Evolutionary conservation across 92 coral and sea anemone species (phyloP), one percentile per base, ranked within the genome.

Genomic region (Bergia sp.): DNA sequence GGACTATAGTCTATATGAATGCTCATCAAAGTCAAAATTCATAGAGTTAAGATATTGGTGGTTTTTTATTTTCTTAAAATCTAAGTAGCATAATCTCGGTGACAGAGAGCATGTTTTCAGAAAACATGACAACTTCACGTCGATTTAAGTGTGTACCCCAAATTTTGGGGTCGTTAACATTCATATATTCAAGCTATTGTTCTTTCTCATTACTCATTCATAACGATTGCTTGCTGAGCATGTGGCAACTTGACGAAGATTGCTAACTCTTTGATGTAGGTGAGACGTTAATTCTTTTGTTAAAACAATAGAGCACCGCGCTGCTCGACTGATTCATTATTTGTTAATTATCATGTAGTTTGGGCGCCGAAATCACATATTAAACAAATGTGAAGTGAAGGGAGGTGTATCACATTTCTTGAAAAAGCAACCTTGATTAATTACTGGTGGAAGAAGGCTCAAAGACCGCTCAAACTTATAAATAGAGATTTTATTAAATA

Each of bases 221-320:
- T 61, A 61, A 61, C 67, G 67, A 61, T 61, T 61, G 9, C 67
- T 81, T 81, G 85, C 85, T 42, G 72, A 81, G 9, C 37, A 81
- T 45, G 85, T 49, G 38, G 85, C 72, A 82, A 23, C 1, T 82
- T 82, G 29, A 40, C 21, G 74, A 82, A 82, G 75, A 57, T 1
- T 45, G 45, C 86, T 3, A 66, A 61, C 77, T 64, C 87, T 84
- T 84, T 84, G 77, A 84, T 84, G 78, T 84, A 84, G 77, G 87
- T 66, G 87, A 84, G 78, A 84, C 0, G 7, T 61, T 36, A 23
- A 38, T 37, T 84, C 87, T 84, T 84, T 84, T 84, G 87, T 84
- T 84, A 37, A 66, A 50, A 81, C 75, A 0, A 72, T n/a, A 72
- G 76, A 72, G 76, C 76, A 72, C 76, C 39, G 76, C 76, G 74